These are phyloP conservation scores for Protaetia brevitarsis DNA, from an alignment of 1,140 invertebrate species.

Conservation along the genomic window DNA sequence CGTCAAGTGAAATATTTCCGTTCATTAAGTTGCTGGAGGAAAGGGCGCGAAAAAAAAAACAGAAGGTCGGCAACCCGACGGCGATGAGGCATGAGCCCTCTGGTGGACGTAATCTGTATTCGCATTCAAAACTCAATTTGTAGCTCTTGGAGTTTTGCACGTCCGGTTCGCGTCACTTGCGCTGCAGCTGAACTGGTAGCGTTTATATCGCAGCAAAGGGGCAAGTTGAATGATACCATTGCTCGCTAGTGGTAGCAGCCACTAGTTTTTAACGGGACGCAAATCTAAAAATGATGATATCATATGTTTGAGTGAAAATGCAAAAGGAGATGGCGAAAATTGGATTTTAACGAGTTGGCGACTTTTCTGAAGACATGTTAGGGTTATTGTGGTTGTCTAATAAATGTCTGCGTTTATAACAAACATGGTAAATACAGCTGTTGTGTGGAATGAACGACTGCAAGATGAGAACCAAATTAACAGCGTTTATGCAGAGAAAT, in stretches of 20 bases:
- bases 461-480: too few species aligned
- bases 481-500: too few species aligned
- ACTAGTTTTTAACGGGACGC: too few species aligned
- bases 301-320: not conserved
- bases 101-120: not conserved
- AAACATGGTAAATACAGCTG: too few species aligned
- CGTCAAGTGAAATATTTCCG: conserved; percentile 1
- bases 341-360: not conserved
- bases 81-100: not conserved
- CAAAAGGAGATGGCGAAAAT: not conserved
- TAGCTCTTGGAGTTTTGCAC: not conserved
- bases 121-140: conserved; percentile 12
- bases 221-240: too few species aligned
- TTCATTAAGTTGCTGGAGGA: not conserved
- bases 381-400: too few species aligned
- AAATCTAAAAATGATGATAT: not conserved
- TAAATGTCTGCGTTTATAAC: too few species aligned
- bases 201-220: not conserved
- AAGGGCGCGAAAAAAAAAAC: not conserved
- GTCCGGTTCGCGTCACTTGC: too few species aligned
- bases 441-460: too few species aligned
- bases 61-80: not conserved
- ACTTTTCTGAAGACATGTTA: not conserved
- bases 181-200: too few species aligned
- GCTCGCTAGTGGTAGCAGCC: too few species aligned